These are phyloP conservation scores for Parasteatoda tepidariorum DNA, from an alignment of 1,140 invertebrate genomes.

Conservation along the genomic window DNA sequence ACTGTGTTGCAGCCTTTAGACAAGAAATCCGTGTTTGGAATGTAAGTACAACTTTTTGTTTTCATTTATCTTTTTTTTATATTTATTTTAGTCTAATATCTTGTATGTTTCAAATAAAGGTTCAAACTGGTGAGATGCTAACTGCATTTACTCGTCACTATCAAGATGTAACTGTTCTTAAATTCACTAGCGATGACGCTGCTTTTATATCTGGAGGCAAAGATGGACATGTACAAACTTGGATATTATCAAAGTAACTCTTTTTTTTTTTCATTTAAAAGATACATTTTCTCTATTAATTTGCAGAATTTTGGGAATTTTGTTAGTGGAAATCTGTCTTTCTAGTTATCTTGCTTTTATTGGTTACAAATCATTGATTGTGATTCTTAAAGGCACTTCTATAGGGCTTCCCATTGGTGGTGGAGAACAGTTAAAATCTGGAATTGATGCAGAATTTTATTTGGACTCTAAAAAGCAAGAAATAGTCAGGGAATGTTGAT, in stretches of 20 bases:
- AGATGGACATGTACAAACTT: slow-evolving; percentile 15
- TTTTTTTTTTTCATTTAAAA: slow-evolving; percentile 11
- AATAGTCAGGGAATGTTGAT: too few relatives aligned
- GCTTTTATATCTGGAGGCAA: slow-evolving; percentile 2
- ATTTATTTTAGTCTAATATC: neutral
- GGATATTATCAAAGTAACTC: slow-evolving; percentile 1
- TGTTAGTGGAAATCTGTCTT: too few relatives aligned
- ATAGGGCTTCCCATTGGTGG: too few relatives aligned
- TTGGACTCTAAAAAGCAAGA: too few relatives aligned
- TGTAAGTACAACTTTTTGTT: neutral
- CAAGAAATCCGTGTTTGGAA: slow-evolving; percentile 15
- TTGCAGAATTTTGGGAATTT: neutral
- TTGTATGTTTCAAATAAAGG: neutral
- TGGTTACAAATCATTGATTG: neutral
- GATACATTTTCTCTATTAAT: too few relatives aligned
- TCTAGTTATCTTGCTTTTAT: neutral
- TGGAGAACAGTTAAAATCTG: too few relatives aligned
- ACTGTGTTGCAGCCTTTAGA: slow-evolving; percentile 10
- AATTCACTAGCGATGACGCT: neutral
- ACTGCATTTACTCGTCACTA: slow-evolving; percentile 5
- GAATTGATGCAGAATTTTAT: too few relatives aligned
- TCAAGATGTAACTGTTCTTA: neutral
- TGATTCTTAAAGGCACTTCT: too few relatives aligned
- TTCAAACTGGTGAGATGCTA: neutral
- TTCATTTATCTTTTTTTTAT: neutral